Base-by-base conservation (phyloP, 2,888 invertebrate genomes). In the Rhaphigaster nebulosa region DNA sequence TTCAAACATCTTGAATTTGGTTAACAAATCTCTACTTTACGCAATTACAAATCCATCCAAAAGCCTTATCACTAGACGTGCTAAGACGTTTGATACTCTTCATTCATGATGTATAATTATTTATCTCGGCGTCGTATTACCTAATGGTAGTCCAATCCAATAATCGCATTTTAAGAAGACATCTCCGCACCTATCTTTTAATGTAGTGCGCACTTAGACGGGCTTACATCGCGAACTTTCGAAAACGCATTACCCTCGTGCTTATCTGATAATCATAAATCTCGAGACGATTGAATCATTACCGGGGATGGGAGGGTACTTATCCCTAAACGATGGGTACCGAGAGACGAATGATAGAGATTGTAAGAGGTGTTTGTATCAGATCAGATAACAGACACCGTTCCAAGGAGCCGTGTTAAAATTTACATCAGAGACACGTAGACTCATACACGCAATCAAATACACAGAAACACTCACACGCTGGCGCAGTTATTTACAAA, bases 401-500 rank as follows among this genome's bases (percentile, higher is more conserved):
- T 41, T n/a, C 45, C 45, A 45, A 50, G 84, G 84, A 84, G 84
- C 84, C 45, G 45, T 50, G 84, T 84, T 84, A 84, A 84, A 84
- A 84, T 84, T 84, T 84, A 84, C 84, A 84, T 84, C 45, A n/a
- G n/a, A n/a, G 45, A 84, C 84, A 84, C 84, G 45, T 45, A 84
- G n/a, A 45, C 84, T 15, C 41, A 45, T 45, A 80, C 41, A 45
- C 45, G n/a, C 84, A n/a, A 2, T 3, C 84, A n/a, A 45, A 84
- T 18, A 84, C 26, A 50, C 13, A 26, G 23, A n/a, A 23, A 80
- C 80, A 26, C 45, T 26, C 26, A 45, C 13, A 41, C 45, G 8
- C 13, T 13, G n/a, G 15, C 45, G 45, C 23, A n/a, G 45, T 84
- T 84, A 84, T 84, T 84, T 84, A 84, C 84, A 50, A 50, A 50